Conservation (phyloP, 2,113 vertebrate genomes). For the Rhynchomys soricoides region DNA sequence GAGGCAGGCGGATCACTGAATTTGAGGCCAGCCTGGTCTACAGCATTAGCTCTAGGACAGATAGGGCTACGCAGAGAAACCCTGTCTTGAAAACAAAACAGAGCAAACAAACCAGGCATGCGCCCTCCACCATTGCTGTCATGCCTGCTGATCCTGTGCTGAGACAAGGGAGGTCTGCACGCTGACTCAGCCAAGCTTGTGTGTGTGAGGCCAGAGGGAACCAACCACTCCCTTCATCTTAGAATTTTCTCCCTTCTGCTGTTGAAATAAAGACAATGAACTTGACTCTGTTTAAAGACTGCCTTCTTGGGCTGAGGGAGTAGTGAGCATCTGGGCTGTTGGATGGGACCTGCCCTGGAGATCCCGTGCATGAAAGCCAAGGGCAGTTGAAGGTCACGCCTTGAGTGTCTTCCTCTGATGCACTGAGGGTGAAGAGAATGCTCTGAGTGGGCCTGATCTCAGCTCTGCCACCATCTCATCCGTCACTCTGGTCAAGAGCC, state of each 20-base stretch:
- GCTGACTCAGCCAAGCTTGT: slow-evolving; percentile 49
- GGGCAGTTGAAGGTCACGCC: not conserved
- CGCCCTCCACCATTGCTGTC: not conserved
- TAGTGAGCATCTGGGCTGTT: not conserved
- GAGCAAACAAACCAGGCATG: not conserved
- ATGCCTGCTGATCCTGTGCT: slow-evolving; percentile 37
- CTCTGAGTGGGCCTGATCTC: not conserved
- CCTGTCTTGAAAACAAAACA: not conserved
- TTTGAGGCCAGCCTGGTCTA: not conserved
- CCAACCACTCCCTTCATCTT: not conserved
- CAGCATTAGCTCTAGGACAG: not conserved
- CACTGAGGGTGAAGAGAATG: not conserved
- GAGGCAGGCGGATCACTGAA: not conserved
- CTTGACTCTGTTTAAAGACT: slow-evolving; percentile 13
- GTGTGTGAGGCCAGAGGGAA: slow-evolving; percentile 24
- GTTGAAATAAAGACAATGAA: not conserved
- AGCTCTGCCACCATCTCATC: not conserved
- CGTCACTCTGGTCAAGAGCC: not conserved
- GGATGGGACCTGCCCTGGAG: not conserved
- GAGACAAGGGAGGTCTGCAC: not conserved
- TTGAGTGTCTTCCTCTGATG: not conserved
- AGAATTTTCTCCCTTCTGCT: not conserved
- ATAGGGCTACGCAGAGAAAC: not conserved
- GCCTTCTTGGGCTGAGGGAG: slow-evolving; percentile 67
- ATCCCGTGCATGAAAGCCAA: not conserved